Percentiles rank a stretch among this genome's conserved stretches.
Evolutionary conservation across 1,140 invertebrate species (phyloP).

Genomic region (Diprion similis): DNA sequence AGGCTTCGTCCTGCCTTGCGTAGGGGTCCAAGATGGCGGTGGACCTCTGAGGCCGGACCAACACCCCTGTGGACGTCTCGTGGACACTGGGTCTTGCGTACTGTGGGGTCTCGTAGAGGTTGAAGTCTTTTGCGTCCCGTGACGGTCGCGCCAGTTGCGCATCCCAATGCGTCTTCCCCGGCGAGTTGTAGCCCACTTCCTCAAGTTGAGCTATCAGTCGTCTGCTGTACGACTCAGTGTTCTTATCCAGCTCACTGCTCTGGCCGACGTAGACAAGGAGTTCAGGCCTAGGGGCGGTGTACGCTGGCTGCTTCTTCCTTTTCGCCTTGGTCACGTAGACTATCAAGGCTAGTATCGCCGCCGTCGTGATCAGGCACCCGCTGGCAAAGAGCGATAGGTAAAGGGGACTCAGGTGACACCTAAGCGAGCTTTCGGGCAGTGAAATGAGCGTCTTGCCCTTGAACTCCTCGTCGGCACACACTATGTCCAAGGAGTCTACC

Average conservation of each 20-base stretch:
- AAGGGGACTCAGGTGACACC: constrained; percentile 50
- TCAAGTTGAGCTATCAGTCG: constrained; percentile 47
- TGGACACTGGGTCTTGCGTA: constrained; percentile 36
- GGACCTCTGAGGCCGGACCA: background rate
- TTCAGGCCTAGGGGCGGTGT: constrained; percentile 50
- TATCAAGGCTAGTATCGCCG: constrained; percentile 47
- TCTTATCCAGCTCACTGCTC: constrained; percentile 49
- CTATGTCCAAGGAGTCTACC: constrained; percentile 51
- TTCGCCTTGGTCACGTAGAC: constrained; percentile 47
- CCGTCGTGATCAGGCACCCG: constrained; percentile 49
- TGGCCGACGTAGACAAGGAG: constrained; percentile 56
- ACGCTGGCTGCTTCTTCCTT: constrained; percentile 49
- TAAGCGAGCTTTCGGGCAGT: constrained; percentile 49
- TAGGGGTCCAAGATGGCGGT: background rate
- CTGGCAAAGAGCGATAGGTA: constrained; percentile 48
- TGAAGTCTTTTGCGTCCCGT: constrained; percentile 37
- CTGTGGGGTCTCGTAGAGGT: constrained; percentile 51
- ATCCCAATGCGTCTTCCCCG: constrained; percentile 27
- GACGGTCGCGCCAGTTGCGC: constrained; percentile 13
- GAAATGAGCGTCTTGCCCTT: constrained; percentile 45
- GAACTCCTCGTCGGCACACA: constrained; percentile 56
- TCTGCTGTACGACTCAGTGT: constrained; percentile 48
- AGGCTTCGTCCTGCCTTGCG: constrained; percentile 33
- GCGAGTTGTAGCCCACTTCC: constrained; percentile 49
- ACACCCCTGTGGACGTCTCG: background rate